phyloP scores from a whole-genome alignment of 2,113 vertebrate species.

The Trogon surrucura region DNA sequence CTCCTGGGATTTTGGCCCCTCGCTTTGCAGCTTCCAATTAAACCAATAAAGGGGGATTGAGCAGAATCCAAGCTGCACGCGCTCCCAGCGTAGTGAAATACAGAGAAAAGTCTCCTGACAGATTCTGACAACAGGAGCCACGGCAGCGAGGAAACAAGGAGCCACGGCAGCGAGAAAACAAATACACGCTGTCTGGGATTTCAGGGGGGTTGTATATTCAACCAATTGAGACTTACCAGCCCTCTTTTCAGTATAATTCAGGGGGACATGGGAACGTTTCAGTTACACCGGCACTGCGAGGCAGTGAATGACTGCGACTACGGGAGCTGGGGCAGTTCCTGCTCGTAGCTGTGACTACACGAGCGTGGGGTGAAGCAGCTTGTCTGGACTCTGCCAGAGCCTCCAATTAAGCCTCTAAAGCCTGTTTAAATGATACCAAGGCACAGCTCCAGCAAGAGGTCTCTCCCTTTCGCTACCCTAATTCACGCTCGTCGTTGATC shows the following conservation, averaged over 20 bases:
- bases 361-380: background rate
- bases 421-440: background rate
- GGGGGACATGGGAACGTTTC: background rate
- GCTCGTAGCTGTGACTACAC: background rate
- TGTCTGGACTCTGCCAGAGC: background rate
- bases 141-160: background rate
- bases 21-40: background rate
- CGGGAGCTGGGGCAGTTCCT: background rate
- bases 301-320: background rate
- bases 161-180: background rate
- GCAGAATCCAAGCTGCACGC: background rate
- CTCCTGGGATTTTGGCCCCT: background rate
- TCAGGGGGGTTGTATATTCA: background rate
- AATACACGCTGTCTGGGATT: background rate
- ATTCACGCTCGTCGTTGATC: background rate
- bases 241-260: background rate
- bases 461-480: background rate
- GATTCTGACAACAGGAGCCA: background rate
- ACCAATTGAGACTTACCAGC: background rate
- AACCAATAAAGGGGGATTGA: background rate
- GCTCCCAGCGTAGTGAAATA: background rate
- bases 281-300: background rate
- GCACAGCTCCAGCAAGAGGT: background rate
- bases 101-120: background rate
- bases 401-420: background rate